Base-by-base conservation (phyloP, 2,888 invertebrate genomes). In the Sinelater perroti region DNA sequence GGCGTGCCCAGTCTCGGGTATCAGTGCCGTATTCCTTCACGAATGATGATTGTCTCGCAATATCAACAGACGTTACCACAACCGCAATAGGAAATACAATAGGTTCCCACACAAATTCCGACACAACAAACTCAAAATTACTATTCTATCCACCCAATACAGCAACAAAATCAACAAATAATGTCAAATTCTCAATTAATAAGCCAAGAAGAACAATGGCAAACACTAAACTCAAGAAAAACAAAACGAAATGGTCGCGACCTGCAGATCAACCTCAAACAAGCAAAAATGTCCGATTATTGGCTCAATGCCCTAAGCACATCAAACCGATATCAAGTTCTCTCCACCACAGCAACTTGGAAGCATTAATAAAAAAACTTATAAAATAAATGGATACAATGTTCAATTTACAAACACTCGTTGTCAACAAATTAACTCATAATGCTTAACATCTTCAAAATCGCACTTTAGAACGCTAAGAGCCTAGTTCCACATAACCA, bases 151-250 rank as follows among this genome's bases (percentile, higher is more conserved):
- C 28, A 42, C 13, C 26, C 26, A n/a, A 1, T 5, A n/a, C 24
- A 24, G 13, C 42, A 8, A 42, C 42, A 8, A 42, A 20, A n/a
- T 3, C 24, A 24, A 42, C 42, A 42, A 14, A n/a, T 1, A 11
- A 13, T 5, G 16, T 16, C 16, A 26, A n/a, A 24, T 4, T 8
- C 13, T n/a, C 24, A 11, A 42, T 10, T 26, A 7, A 20, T 6
- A 45, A 45, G 31, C 18, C 16, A 18, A 45, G 45, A 45, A 31
- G 31, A 31, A n/a, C 17, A 30, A 45, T n/a, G n/a, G n/a, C n/a
- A n/a, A n/a, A n/a, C n/a, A n/a, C n/a, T n/a, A 45, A 45, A 45
- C 18, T 18, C 16, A 18, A 45, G 45, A 45, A 31, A 45, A 31
- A n/a, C 17, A 30, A 45, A 45, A 45, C 28, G 31, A 31, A 31